Conservation (phyloP, 2,797 vertebrate species). For the Mastacembelus armatus region DNA sequence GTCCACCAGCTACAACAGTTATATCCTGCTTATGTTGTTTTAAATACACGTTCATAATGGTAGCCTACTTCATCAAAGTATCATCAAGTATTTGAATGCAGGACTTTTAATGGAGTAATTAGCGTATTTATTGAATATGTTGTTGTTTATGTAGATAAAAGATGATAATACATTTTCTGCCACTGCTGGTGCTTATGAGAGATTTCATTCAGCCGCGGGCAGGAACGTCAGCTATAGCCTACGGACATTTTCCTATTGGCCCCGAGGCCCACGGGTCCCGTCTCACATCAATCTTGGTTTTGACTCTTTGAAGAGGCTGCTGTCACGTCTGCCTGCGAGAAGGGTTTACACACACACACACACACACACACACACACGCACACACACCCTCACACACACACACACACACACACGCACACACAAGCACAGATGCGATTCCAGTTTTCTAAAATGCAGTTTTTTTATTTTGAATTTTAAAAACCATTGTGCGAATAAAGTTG, state of each 20-base stretch:
- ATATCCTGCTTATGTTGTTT: no score
- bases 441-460: neutral
- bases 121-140: no score
- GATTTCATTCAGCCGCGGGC: no score
- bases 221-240: no score
- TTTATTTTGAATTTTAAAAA: neutral
- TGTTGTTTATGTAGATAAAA: neutral
- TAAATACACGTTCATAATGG: no score
- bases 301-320: constrained; percentile 35
- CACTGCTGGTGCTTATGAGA: neutral
- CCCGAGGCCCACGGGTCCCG: neutral
- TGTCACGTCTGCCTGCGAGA: neutral
- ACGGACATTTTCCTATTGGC: no score
- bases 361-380: neutral
- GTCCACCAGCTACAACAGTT: no score
- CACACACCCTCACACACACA: constrained; percentile 1
- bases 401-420: constrained; percentile 7
- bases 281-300: constrained; percentile 22
- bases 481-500: neutral
- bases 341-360: no score
- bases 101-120: neutral
- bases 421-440: neutral
- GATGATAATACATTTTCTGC: neutral
- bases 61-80: no score
- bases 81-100: neutral